Base-by-base conservation (phyloP, 1,140 invertebrate species). In the Ephestia elutella region DNA sequence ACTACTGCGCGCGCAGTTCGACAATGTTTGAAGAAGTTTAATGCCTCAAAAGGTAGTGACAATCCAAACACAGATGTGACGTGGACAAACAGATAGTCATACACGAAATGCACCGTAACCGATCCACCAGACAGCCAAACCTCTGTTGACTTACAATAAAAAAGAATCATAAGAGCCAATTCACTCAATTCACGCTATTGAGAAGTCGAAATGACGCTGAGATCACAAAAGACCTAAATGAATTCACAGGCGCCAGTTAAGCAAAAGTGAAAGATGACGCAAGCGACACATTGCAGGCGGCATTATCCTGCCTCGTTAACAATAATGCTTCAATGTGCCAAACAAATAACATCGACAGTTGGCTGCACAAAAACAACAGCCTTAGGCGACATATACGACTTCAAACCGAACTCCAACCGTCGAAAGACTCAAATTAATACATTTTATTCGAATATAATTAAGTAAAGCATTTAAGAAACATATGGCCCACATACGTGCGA, bases 51-150 rank as follows among this genome's bases (percentile, higher is more conserved):
- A 70, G 63, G 66, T 71, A 70, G 71, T 77, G 73, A 82, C 76
- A 78, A 70, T 60, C 68, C 76, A 77, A 82, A 82, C 78, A 84
- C 81, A 84, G 79, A 80, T 82, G 81, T 73, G 79, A 79, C 72
- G 70, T 71, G 69, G 21, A 73, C 76, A 84, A 80, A 84, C 71
- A 78, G 64, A 50, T 20, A 11, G 53, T 54, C 68, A 72, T 60
- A 60, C 57, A 57, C 44, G 63, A 58, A 32, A 56, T 49, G 62
- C 60, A 25, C 21, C 75, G 71, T 76, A 66, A 73, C 78, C 68
- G 77, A 78, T 77, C 68, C 65, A 53, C 57, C 61, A 61, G 66
- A 60, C 63, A 63, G n/a, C 2, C 5, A 44, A 44, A 44, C 32
- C 38, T 44, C 15, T 44, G 38, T 44, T 44, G 38, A 44, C 38